phyloP scores from a whole-genome alignment of 2,888 invertebrate genomes.

The Acanthosepion pharaonis region DNA sequence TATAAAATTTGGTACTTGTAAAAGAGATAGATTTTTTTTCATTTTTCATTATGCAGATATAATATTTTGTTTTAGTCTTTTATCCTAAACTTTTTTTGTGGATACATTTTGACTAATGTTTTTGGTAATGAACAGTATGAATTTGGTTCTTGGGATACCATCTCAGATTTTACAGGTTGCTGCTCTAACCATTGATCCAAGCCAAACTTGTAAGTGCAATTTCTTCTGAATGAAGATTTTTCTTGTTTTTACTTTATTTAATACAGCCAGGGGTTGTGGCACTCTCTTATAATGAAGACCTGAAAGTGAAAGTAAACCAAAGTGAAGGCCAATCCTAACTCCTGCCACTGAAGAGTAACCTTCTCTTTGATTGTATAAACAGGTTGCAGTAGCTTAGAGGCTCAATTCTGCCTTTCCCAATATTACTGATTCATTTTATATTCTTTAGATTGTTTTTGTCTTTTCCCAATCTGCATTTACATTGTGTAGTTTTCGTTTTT shows the following conservation, averaged over 20 bases:
- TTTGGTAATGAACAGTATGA: too few species aligned
- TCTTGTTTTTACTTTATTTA: background rate
- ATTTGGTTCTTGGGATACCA: background rate
- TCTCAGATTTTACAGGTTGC: background rate
- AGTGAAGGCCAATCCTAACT: background rate
- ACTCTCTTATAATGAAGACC: background rate
- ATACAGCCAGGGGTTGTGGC: background rate
- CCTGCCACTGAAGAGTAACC: slow-evolving; percentile 21
- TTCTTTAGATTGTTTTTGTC: background rate
- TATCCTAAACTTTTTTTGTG: too few species aligned
- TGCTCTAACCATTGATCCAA: background rate
- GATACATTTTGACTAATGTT: too few species aligned
- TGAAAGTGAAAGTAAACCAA: slow-evolving; percentile 14
- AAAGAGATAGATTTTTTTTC: too few species aligned
- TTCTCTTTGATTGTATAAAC: slow-evolving; percentile 23
- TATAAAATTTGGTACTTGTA: too few species aligned
- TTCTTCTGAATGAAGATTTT: background rate
- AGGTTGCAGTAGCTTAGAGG: background rate
- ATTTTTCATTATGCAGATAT: too few species aligned
- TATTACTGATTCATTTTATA: slow-evolving; percentile 33
- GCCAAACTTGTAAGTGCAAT: background rate
- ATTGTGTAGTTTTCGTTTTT: background rate
- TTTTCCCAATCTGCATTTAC: background rate
- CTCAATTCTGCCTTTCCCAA: background rate
- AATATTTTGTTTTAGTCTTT: too few species aligned